These are phyloP conservation scores for Galaxea fascicularis DNA, from an alignment of 92 coral and sea anemone species.

Conservation along the genomic window DNA sequence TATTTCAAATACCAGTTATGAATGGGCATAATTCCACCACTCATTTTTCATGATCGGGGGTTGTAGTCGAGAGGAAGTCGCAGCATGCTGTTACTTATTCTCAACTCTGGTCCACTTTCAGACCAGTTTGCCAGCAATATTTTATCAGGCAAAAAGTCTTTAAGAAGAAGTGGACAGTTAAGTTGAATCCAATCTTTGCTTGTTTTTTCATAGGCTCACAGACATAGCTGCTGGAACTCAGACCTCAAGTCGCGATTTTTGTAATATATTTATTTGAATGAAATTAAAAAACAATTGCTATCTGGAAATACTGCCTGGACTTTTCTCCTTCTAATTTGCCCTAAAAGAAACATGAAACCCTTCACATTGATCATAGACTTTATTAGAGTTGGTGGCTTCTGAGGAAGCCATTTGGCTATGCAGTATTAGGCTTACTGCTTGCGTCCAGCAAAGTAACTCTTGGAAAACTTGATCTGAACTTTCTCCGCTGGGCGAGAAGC, in stretches of 20 bases:
- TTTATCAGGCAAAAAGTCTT: too few relatives aligned
- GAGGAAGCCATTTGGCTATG: constrained; percentile 84
- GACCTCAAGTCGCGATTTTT: too few relatives aligned
- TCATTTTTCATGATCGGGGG: too few relatives aligned
- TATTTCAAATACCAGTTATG: too few relatives aligned
- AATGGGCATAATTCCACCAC: too few relatives aligned
- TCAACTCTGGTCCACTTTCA: too few relatives aligned
- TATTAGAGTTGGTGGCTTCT: constrained; percentile 71
- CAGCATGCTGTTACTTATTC: too few relatives aligned
- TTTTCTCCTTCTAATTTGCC: background rate
- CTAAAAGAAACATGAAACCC: background rate
- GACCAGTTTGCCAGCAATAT: too few relatives aligned
- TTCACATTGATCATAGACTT: background rate
- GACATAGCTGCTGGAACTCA: background rate
- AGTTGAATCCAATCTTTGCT: too few relatives aligned
- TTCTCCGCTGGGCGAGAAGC: constrained; percentile 35
- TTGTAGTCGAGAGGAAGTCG: too few relatives aligned
- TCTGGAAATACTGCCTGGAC: background rate
- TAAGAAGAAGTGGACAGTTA: too few relatives aligned
- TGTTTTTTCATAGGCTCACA: background rate
- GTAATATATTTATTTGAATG: background rate
- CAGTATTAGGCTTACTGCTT: background rate
- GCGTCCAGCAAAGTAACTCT: constrained; percentile 40
- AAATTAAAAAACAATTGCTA: background rate
- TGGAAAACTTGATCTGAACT: too few relatives aligned